phyloP scores from a whole-genome alignment of 2,888 invertebrate species.

The Drosophila nr. medialis region DNA sequence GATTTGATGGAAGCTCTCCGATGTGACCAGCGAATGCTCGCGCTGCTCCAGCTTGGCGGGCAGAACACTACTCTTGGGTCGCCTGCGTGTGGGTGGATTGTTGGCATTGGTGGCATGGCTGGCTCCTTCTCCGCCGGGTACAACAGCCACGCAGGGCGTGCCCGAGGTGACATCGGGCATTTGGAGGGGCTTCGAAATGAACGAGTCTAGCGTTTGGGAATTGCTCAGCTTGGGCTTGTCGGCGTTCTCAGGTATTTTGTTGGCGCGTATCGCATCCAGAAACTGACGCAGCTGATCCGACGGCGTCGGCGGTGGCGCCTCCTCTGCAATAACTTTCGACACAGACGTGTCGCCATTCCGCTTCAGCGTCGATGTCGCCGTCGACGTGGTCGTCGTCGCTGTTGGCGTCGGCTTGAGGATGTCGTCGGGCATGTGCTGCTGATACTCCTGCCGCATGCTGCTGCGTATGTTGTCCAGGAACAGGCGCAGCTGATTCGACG shows the following conservation, averaged over 20 bases:
- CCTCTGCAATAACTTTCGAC: constrained; percentile 3
- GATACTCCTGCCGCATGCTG: constrained; percentile 83
- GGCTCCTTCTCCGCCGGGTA: not conserved
- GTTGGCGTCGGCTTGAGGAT: constrained; percentile 67
- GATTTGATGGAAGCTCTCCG: constrained; percentile 84
- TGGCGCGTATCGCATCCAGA: constrained; percentile 84
- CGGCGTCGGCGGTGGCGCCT: constrained; percentile 81
- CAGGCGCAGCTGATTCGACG: constrained; percentile 82
- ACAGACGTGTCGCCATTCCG: constrained; percentile 22
- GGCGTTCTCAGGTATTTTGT: constrained; percentile 83
- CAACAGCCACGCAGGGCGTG: constrained; percentile 63
- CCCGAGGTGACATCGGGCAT: constrained; percentile 82
- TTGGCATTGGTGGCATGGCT: not conserved
- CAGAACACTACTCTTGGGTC: constrained; percentile 68
- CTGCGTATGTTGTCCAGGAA: constrained; percentile 84
- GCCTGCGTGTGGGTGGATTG: constrained; percentile 55
- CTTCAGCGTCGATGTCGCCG: constrained; percentile 52
- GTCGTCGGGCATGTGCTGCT: constrained; percentile 83
- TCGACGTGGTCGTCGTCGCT: constrained; percentile 18
- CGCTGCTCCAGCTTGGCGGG: constrained; percentile 67
- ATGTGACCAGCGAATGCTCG: constrained; percentile 82
- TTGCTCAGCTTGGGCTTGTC: constrained; percentile 80
- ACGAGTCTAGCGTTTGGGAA: constrained; percentile 81
- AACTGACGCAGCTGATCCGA: constrained; percentile 84
- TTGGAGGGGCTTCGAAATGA: constrained; percentile 81